Evolutionary conservation across 2,797 vertebrate genomes (phyloP).

Genomic region (Pachyuromys duprasi): DNA sequence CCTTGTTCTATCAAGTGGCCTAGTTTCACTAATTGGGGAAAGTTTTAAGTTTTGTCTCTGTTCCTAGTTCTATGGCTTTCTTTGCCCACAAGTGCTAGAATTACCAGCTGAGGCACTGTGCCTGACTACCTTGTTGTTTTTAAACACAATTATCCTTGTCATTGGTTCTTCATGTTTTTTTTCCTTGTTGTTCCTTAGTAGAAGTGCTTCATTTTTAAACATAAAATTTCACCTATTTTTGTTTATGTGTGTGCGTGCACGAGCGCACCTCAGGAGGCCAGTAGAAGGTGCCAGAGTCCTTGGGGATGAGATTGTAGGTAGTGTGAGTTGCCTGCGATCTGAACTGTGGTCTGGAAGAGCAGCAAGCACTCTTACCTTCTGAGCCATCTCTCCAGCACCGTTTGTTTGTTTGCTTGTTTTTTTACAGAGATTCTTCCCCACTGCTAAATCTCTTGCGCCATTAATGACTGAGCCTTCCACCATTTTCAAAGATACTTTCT

Average conservation of each 20-base stretch:
- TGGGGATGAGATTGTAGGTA: background rate
- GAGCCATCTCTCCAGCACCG: background rate
- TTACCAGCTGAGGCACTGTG: background rate
- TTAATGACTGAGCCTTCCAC: background rate
- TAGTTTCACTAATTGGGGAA: slow-evolving; percentile 60
- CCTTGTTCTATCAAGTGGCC: background rate
- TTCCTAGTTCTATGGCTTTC: slow-evolving; percentile 14
- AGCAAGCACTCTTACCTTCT: background rate
- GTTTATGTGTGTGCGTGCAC: background rate
- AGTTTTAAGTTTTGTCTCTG: background rate
- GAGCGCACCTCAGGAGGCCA: background rate
- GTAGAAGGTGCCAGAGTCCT: background rate
- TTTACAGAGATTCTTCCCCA: background rate
- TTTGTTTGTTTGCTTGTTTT: background rate
- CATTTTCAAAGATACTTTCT: background rate
- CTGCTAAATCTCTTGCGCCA: background rate
- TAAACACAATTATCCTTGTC: slow-evolving; percentile 6
- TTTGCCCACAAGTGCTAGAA: background rate
- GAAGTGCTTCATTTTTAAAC: background rate
- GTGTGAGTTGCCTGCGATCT: background rate
- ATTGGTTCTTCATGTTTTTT: background rate
- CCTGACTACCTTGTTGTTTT: slow-evolving; percentile 26
- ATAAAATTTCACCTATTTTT: background rate
- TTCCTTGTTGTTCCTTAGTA: background rate
- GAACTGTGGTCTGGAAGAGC: background rate